Conservation (phyloP, 2,797 vertebrate genomes). For the Xyrichtys novacula region DNA sequence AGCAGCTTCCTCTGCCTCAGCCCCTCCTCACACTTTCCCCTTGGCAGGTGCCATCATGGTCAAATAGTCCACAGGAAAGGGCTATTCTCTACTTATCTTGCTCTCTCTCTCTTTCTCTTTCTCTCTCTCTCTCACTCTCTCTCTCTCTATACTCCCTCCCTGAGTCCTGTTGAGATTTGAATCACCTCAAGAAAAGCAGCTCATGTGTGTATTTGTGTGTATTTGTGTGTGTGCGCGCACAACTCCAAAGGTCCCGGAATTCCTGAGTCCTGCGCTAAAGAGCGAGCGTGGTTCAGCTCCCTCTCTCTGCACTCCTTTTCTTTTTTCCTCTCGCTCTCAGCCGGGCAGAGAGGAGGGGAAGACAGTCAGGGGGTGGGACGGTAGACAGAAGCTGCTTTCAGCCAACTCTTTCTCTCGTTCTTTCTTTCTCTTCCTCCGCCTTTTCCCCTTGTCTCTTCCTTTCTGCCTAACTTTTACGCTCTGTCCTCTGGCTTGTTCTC, state of each 20-base stretch:
- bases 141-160: slow-evolving; percentile 36
- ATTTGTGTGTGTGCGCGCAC: slow-evolving; percentile 40
- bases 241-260: slow-evolving; percentile 80
- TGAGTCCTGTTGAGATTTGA: slow-evolving; percentile 48
- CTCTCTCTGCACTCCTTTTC: slow-evolving; percentile 66
- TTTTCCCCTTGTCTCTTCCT: slow-evolving; percentile 42
- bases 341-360: slow-evolving; percentile 70
- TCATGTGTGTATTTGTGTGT: slow-evolving; percentile 40
- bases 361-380: slow-evolving; percentile 76
- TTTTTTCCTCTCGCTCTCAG: slow-evolving; percentile 50
- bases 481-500: slow-evolving; percentile 59
- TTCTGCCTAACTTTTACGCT: slow-evolving; percentile 64
- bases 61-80: slow-evolving; percentile 80
- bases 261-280: slow-evolving; percentile 76
- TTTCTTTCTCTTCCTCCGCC: slow-evolving; percentile 40
- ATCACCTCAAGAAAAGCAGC: slow-evolving; percentile 49
- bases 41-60: slow-evolving; percentile 85
- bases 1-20: slow-evolving; percentile 62
- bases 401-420: slow-evolving; percentile 63
- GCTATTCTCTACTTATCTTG: slow-evolving; percentile 50
- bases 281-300: slow-evolving; percentile 64
- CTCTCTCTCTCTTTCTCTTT: slow-evolving; percentile 38
- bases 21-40: slow-evolving; percentile 60
- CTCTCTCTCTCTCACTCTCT: too few species aligned
- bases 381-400: slow-evolving; percentile 76